A percentile compares a stretch with the other conserved stretches of the same genome.
Evolutionary conservation across 2,797 vertebrate species (phyloP).

Genomic region (Zalophus californianus): DNA sequence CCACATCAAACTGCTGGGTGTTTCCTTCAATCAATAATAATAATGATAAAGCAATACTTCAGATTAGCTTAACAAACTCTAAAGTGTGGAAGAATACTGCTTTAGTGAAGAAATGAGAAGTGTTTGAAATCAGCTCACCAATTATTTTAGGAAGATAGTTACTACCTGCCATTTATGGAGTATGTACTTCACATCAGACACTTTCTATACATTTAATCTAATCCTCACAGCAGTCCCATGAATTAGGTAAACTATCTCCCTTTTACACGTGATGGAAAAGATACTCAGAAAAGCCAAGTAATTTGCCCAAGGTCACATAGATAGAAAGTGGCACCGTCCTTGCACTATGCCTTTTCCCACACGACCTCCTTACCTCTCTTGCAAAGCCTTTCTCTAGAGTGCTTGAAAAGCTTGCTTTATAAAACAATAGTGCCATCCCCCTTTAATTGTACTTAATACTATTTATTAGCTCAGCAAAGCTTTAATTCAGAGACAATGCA

Average conservation of each 20-base stretch:
- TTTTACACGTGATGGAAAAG: slow-evolving; percentile 6
- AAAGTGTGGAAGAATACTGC: not conserved
- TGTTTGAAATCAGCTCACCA: slow-evolving; percentile 41
- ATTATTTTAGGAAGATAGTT: slow-evolving; percentile 55
- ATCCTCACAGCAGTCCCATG: slow-evolving; percentile 12
- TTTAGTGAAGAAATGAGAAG: slow-evolving; percentile 32
- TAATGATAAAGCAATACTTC: slow-evolving; percentile 35
- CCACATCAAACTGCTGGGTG: not conserved
- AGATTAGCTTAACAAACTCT: slow-evolving; percentile 25
- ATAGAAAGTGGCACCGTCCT: not conserved
- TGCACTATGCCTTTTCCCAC: not conserved
- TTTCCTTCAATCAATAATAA: not conserved
- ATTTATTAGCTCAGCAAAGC: slow-evolving; percentile 69
- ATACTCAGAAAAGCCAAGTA: not conserved
- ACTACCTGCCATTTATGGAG: slow-evolving; percentile 47
- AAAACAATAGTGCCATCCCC: not conserved
- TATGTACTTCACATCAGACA: not conserved
- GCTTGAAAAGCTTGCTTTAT: slow-evolving; percentile 32
- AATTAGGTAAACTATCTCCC: slow-evolving; percentile 38
- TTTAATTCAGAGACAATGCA: slow-evolving; percentile 66
- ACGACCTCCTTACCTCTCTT: not conserved
- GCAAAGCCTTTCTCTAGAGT: not conserved
- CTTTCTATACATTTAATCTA: slow-evolving; percentile 33
- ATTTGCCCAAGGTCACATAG: slow-evolving; percentile 1
- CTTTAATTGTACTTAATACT: slow-evolving; percentile 60